Percentiles rank a stretch among this genome's conserved stretches.
phyloP scores from a whole-genome alignment of 2,888 invertebrate genomes.

The Timema podura region DNA sequence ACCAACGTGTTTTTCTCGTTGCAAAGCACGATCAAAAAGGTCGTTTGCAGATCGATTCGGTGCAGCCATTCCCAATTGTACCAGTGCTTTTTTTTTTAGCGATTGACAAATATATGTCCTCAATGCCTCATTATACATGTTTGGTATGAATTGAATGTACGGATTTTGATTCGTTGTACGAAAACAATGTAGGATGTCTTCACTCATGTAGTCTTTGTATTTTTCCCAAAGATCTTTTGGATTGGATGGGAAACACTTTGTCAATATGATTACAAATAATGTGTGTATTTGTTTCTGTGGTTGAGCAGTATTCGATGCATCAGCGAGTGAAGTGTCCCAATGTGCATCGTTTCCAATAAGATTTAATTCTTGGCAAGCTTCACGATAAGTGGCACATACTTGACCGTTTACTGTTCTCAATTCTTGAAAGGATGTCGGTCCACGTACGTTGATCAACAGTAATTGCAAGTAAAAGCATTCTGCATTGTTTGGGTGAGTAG shows the following conservation, averaged over 20 bases:
- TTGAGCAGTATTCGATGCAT: constrained; percentile 31
- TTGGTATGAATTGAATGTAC: constrained; percentile 32
- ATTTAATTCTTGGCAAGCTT: neutral
- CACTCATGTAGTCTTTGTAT: constrained; percentile 20
- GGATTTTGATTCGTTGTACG: constrained; percentile 29
- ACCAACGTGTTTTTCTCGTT: constrained; percentile 35
- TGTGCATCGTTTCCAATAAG: neutral
- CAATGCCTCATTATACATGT: constrained; percentile 38
- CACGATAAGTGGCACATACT: constrained; percentile 5
- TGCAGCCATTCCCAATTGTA: constrained; percentile 36
- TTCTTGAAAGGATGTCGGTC: too few species aligned
- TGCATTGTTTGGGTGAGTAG: constrained; percentile 34
- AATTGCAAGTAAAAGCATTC: too few species aligned
- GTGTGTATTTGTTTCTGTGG: constrained; percentile 36
- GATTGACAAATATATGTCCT: constrained; percentile 35
- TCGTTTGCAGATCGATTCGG: constrained; percentile 29
- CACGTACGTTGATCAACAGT: too few species aligned
- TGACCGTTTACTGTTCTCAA: too few species aligned
- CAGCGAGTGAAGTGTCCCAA: constrained; percentile 31
- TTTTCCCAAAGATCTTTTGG: constrained; percentile 30
- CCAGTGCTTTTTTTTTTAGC: constrained; percentile 28
- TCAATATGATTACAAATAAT: constrained; percentile 37
- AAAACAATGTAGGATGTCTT: constrained; percentile 6
- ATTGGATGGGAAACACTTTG: constrained; percentile 36
- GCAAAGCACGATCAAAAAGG: constrained; percentile 33